Base-by-base conservation (phyloP, 2,888 invertebrate species). In the Dasysyrphus tricinctus region DNA sequence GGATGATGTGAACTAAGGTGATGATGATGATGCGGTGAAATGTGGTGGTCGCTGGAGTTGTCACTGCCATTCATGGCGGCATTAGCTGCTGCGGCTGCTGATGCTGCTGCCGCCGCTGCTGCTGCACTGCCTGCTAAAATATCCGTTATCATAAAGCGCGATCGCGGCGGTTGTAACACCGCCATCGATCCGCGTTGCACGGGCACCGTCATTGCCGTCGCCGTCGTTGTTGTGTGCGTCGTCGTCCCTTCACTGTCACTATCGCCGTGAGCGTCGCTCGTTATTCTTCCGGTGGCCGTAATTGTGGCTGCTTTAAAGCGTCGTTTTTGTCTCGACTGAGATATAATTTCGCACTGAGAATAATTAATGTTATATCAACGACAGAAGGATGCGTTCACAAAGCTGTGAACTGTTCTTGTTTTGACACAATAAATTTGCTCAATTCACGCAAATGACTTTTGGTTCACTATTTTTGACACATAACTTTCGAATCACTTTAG, bases 81-180 rank as follows among this genome's bases (percentile, higher is more conserved):
- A 80, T 51, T 89, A 88, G 81, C 88, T 69, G 63, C 85, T 63
- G 88, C 76, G 39, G 76, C 77, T 49, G 80, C 88, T n/a, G 75
- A 83, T 12, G 89, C 89, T 19, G 90, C 90, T 1, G 91, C 92
- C 3, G 91, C 91, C 5, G 90, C 91, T 93, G 95, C 90, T 88
- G 92, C 93, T 14, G 92, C 93, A 74, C 94, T 94, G 69, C 94
- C 94, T 70, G 95, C 95, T 89, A 97, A 94, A 90, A 97, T 97
- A 92, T 97, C 97, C 89, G 97, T 97, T 93, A 97, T 97, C 97
- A 97, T 97, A 93, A 97, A 97, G 88, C 97, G 93, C 85, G 97
- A 96, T 89, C 97, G 94, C 69, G 95, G 95, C 88, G 95, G 94
- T 91, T 94, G 95, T 91, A 94, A 94, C 92, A 94, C 94, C 92